phyloP scores from a whole-genome alignment of 2,113 vertebrate genomes.

The Lepus americanus region DNA sequence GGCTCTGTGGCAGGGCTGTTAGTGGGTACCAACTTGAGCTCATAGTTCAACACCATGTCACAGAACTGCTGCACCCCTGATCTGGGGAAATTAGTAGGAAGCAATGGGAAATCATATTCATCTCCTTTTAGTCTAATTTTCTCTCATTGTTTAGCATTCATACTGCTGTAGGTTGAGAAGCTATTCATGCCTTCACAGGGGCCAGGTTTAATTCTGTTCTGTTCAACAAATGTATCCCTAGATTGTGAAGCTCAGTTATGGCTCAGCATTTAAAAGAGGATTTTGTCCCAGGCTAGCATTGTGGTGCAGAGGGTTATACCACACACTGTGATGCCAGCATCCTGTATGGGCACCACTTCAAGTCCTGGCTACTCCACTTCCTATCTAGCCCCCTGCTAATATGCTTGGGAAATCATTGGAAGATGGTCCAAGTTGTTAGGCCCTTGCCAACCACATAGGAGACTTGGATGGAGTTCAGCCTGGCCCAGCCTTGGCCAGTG shows the following conservation, averaged over 20 bases:
- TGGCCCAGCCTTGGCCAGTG: no score
- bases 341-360: no score
- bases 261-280: background rate
- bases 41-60: background rate
- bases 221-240: background rate
- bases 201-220: background rate
- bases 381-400: no score
- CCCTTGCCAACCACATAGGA: no score
- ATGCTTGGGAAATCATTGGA: no score
- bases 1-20: background rate
- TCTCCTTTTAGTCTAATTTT: background rate
- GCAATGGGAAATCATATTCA: background rate
- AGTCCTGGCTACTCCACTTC: no score
- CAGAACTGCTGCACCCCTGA: background rate
- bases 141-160: background rate
- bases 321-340: no score
- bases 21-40: background rate
- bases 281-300: background rate
- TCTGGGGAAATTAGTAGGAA: background rate
- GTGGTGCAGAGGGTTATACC: no score
- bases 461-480: no score
- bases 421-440: no score
- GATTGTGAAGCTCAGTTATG: background rate
- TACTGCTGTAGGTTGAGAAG: background rate
- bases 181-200: background rate